These are phyloP conservation scores for Anguilla marmorata DNA, from an alignment of 2,797 vertebrate genomes.

Conservation along the genomic window DNA sequence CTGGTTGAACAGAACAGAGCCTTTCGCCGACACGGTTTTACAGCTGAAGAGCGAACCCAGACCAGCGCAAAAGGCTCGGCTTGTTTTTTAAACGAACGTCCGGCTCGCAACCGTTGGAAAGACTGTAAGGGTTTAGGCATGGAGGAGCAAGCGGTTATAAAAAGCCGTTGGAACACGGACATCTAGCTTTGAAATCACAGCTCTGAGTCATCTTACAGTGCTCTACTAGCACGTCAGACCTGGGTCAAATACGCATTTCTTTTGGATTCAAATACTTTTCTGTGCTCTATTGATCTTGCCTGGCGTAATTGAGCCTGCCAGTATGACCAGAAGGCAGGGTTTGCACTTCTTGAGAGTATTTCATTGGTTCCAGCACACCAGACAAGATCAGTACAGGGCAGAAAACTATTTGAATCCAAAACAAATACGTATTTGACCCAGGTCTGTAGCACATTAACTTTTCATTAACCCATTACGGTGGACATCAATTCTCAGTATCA, in stretches of 20 bases:
- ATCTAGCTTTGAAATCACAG: slow-evolving; percentile 55
- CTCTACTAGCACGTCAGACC: slow-evolving; percentile 22
- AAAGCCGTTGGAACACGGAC: slow-evolving; percentile 44
- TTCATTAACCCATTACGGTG: slow-evolving; percentile 46
- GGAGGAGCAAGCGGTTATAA: background rate
- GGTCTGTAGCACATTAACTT: slow-evolving; percentile 13
- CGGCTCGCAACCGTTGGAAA: background rate
- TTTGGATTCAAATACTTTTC: too few species aligned
- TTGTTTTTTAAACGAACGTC: background rate
- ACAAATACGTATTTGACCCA: too few species aligned
- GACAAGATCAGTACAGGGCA: too few species aligned
- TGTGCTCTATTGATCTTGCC: too few species aligned
- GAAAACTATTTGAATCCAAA: too few species aligned
- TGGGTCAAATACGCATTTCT: too few species aligned
- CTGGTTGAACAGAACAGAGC: background rate
- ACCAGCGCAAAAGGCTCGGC: too few species aligned
- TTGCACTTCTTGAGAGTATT: too few species aligned
- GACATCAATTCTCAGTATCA: slow-evolving; percentile 45
- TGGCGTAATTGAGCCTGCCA: too few species aligned
- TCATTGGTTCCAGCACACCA: too few species aligned
- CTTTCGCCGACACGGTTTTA: background rate
- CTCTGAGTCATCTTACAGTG: slow-evolving; percentile 51
- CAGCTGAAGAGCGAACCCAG: background rate
- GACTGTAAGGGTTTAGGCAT: background rate
- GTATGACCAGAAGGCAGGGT: too few species aligned